Evolutionary conservation across 2,888 invertebrate genomes (phyloP).

Genomic region (Macrophya annulata): DNA sequence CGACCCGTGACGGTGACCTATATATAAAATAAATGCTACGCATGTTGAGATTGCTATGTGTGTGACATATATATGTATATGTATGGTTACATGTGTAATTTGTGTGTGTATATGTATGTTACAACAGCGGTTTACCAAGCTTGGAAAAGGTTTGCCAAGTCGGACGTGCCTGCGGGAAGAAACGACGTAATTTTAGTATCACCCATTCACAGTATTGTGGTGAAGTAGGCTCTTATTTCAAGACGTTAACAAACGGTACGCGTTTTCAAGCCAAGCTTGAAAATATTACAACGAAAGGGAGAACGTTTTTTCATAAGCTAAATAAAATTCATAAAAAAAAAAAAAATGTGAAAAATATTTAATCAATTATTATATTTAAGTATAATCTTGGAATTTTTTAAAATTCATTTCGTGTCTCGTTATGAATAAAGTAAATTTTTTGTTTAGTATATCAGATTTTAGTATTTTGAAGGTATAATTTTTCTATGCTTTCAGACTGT

Average conservation of each 20-base stretch:
- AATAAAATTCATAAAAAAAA: background rate
- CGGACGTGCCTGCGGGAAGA: slow-evolving; percentile 28
- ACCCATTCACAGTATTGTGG: background rate
- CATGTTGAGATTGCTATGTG: background rate
- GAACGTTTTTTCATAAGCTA: background rate
- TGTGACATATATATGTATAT: background rate
- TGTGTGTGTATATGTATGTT: background rate
- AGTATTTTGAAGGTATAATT: no score
- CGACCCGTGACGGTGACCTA: slow-evolving; percentile 16
- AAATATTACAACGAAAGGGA: background rate
- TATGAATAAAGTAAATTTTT: background rate
- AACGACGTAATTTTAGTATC: slow-evolving; percentile 43
- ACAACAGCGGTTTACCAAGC: background rate
- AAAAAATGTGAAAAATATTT: no score
- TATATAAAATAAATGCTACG: background rate
- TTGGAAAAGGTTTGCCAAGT: slow-evolving; percentile 13
- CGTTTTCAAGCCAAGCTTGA: background rate
- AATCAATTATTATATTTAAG: background rate
- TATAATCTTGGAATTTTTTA: background rate
- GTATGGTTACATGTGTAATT: background rate
- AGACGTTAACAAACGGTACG: slow-evolving; percentile 6
- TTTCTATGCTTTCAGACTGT: no score
- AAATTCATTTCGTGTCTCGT: background rate
- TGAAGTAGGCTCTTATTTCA: background rate
- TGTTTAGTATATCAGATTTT: no score